Evolutionary conservation across 2,797 vertebrate species (phyloP).

Genomic region (Muscicapa striata): DNA sequence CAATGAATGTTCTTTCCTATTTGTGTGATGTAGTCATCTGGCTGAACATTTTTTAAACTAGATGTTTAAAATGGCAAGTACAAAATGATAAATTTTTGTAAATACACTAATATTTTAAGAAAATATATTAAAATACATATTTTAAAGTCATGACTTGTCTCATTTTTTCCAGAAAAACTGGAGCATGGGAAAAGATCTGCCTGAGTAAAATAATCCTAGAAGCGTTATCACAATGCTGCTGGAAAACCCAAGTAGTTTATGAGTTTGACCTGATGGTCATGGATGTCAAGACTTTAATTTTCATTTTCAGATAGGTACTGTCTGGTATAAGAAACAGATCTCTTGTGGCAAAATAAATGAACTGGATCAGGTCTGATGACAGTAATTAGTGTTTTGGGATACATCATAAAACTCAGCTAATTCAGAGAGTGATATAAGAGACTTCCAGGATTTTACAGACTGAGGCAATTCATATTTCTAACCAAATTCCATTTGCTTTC

Average conservation of each 20-base stretch:
- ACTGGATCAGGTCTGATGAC: not conserved
- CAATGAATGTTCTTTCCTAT: constrained; percentile 2
- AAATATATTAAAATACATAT: not conserved
- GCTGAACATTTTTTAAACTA: not conserved
- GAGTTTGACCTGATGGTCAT: not conserved
- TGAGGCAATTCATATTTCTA: not conserved
- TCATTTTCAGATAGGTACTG: not conserved
- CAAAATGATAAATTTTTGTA: not conserved
- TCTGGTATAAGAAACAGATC: not conserved
- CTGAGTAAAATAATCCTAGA: not conserved
- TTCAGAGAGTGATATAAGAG: not conserved
- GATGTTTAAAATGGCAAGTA: not conserved
- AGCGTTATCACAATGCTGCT: not conserved
- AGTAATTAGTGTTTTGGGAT: not conserved
- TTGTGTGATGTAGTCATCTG: not conserved
- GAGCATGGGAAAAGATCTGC: not conserved
- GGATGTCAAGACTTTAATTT: not conserved
- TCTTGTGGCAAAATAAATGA: not conserved
- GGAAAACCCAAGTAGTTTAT: not conserved
- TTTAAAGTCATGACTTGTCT: not conserved
- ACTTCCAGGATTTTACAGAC: not conserved
- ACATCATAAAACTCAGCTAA: not conserved
- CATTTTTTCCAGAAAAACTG: not conserved
- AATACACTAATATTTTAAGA: constrained; percentile 29
- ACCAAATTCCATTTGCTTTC: not conserved